These are phyloP conservation scores for Mirounga angustirostris DNA, from an alignment of 2,113 vertebrate species.

Conservation along the genomic window DNA sequence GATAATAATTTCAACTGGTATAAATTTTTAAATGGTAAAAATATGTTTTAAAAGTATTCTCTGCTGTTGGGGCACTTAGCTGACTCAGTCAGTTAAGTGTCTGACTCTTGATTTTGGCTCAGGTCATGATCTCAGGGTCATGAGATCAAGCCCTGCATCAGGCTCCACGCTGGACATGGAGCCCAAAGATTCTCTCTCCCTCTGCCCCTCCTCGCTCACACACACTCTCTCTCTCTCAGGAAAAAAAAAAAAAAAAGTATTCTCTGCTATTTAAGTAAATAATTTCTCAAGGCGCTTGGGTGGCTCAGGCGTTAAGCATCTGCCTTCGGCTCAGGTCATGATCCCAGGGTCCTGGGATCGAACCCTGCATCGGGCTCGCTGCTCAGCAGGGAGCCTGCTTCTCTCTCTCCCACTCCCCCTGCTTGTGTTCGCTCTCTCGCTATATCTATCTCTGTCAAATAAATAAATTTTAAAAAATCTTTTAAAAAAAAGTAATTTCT, in stretches of 20 bases:
- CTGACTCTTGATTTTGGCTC: not conserved
- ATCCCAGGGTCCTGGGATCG: too few relatives aligned
- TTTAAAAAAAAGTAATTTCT: not conserved
- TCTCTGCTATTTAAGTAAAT: not conserved
- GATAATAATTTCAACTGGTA: slow-evolving; percentile 11
- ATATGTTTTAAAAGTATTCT: not conserved
- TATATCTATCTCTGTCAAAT: too few relatives aligned
- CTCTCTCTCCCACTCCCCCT: too few relatives aligned
- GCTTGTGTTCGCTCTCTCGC: too few relatives aligned
- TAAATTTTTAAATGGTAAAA: slow-evolving; percentile 30
- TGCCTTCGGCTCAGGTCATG: too few relatives aligned
- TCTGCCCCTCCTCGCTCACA: not conserved
- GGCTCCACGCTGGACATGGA: not conserved
- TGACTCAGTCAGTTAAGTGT: not conserved
- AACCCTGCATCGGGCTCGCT: too few relatives aligned
- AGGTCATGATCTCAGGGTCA: not conserved
- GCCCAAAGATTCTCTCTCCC: not conserved
- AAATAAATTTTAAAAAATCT: too few relatives aligned
- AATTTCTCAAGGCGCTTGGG: not conserved
- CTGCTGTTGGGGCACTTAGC: not conserved
- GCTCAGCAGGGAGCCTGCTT: too few relatives aligned
- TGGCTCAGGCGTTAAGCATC: too few relatives aligned
- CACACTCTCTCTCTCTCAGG: not conserved
- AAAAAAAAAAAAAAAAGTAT: not conserved
- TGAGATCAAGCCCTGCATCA: not conserved